Percentiles rank a stretch among this genome's conserved stretches.
phyloP scores from a whole-genome alignment of 2,797 vertebrate species.

The Coregonus suidteri region DNA sequence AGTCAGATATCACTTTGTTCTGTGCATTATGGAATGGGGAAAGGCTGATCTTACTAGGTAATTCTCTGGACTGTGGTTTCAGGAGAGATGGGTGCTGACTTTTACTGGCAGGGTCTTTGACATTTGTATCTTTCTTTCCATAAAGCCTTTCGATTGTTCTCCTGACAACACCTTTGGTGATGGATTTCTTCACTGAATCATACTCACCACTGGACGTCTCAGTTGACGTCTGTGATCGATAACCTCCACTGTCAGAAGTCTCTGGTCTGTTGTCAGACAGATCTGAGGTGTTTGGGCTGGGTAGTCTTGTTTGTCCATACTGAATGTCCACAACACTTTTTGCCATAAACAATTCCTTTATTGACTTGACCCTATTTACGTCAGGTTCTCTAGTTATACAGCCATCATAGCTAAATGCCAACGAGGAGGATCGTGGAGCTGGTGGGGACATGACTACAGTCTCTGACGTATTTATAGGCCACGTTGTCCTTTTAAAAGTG shows the following conservation, averaged over 20 bases:
- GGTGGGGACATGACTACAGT: constrained; percentile 50
- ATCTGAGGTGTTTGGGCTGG: constrained; percentile 72
- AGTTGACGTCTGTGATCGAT: constrained; percentile 71
- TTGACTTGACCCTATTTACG: constrained; percentile 74
- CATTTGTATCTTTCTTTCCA: constrained; percentile 76
- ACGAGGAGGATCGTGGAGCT: constrained; percentile 68
- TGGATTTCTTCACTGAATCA: constrained; percentile 73
- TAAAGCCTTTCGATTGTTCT: constrained; percentile 92
- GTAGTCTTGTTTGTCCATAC: constrained; percentile 58
- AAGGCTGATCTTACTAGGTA: constrained; percentile 50
- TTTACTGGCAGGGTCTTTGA: constrained; percentile 56
- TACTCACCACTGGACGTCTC: constrained; percentile 79
- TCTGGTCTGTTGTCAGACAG: constrained; percentile 76
- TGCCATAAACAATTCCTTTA: constrained; percentile 83
- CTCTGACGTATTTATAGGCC: constrained; percentile 40
- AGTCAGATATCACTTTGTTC: constrained; percentile 59
- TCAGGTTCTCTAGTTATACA: constrained; percentile 72
- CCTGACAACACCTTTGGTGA: constrained; percentile 86
- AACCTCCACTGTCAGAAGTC: constrained; percentile 73
- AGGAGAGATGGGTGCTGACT: constrained; percentile 60
- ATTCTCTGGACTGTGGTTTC: constrained; percentile 67
- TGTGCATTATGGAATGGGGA: constrained; percentile 64
- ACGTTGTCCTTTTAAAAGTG: neutral
- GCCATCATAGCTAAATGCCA: constrained; percentile 85
- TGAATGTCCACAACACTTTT: constrained; percentile 69